phyloP scores from a whole-genome alignment of 2,113 vertebrate species.

The Apodemus sylvaticus region DNA sequence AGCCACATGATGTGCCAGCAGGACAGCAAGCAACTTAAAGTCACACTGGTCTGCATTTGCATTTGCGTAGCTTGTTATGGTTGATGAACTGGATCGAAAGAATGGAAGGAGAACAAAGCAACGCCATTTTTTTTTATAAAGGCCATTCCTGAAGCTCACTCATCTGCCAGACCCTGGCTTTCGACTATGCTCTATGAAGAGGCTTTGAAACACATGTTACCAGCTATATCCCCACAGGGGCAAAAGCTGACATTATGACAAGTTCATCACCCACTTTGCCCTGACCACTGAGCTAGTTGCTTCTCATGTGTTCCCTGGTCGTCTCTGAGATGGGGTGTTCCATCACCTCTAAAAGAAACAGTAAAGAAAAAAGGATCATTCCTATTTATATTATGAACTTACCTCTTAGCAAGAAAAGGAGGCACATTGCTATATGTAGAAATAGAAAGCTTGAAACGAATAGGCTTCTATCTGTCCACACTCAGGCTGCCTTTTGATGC shows the following conservation, averaged over 20 bases:
- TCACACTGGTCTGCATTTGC: not conserved
- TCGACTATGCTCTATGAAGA: conserved; percentile 8
- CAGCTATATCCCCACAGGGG: not conserved
- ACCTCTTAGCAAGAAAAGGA: not conserved
- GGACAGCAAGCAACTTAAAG: not conserved
- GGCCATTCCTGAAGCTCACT: conserved; percentile 19
- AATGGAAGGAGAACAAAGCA: conserved; percentile 74
- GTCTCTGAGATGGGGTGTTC: not conserved
- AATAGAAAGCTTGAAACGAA: not conserved
- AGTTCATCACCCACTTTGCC: not conserved
- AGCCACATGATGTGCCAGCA: not conserved
- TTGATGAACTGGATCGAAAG: conserved; percentile 58
- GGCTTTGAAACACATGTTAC: conserved; percentile 30
- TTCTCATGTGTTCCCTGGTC: not conserved
- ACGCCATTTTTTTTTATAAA: conserved; percentile 20
- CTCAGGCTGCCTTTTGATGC: not conserved
- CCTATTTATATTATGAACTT: not conserved
- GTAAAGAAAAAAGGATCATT: not conserved
- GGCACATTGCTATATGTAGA: not conserved
- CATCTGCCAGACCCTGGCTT: conserved; percentile 44
- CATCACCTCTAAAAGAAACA: not conserved
- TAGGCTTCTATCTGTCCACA: not conserved
- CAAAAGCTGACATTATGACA: not conserved
- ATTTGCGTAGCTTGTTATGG: conserved; percentile 36
- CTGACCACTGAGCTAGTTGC: not conserved